These are phyloP conservation scores for Frankliniella intonsa DNA, from an alignment of 2,888 invertebrate genomes.

Conservation along the genomic window DNA sequence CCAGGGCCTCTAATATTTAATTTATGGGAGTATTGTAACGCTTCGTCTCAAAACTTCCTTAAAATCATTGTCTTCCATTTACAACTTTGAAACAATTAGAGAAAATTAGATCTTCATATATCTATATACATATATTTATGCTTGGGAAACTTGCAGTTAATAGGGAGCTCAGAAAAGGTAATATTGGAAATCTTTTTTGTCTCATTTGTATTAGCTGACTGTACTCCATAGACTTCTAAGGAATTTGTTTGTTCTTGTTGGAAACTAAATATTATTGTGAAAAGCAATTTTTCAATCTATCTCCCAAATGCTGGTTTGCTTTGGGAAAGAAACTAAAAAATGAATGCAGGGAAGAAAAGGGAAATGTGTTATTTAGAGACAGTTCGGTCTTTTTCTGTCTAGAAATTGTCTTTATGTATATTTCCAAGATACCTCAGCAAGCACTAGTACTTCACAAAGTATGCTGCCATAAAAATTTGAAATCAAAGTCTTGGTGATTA, in stretches of 20 bases:
- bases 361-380: no score
- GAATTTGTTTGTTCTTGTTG: not conserved
- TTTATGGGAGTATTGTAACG: not conserved
- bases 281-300: not conserved
- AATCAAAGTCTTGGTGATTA: no score
- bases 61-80: conserved; percentile 19
- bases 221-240: not conserved
- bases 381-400: no score
- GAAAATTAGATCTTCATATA: conserved; percentile 7
- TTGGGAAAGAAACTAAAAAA: no score
- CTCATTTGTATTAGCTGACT: not conserved
- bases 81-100: not conserved
- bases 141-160: not conserved
- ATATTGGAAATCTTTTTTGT: not conserved
- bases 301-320: not conserved
- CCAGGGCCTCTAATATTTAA: not conserved
- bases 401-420: no score
- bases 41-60: not conserved
- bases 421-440: no score
- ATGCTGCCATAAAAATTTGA: no score
- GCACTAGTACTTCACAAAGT: no score
- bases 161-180: not conserved
- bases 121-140: conserved; percentile 5
- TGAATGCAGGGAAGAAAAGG: no score
- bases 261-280: not conserved